A percentile compares a stretch with the other conserved stretches of the same genome.
These are phyloP conservation scores for Magallana angulata DNA, from an alignment of 1,140 invertebrate species.

Conservation along the genomic window DNA sequence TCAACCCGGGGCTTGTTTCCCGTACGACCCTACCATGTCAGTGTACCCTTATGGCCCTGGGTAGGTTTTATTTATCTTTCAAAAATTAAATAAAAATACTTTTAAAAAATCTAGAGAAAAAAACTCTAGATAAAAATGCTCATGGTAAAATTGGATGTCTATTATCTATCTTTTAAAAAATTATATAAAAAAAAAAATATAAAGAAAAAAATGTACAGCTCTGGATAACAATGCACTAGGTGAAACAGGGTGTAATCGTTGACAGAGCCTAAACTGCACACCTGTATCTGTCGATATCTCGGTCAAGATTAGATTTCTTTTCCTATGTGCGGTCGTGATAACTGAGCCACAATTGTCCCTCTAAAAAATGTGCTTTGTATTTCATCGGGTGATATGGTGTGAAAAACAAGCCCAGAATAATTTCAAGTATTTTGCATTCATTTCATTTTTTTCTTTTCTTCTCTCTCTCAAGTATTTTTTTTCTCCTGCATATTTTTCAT, in stretches of 20 bases:
- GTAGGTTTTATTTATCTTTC: constrained; percentile 54
- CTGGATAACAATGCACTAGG: not conserved
- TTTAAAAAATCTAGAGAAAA: too few relatives aligned
- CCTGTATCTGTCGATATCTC: not conserved
- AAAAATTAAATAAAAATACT: too few relatives aligned
- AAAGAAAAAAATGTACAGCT: too few relatives aligned
- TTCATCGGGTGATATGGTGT: constrained; percentile 15
- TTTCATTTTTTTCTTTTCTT: not conserved
- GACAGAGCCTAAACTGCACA: not conserved
- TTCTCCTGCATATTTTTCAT: not conserved
- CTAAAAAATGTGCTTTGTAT: not conserved
- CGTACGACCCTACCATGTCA: constrained; percentile 71
- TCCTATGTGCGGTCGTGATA: constrained; percentile 30
- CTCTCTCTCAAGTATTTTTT: constrained; percentile 4
- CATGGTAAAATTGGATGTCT: too few relatives aligned
- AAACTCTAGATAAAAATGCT: too few relatives aligned
- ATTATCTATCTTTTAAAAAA: too few relatives aligned
- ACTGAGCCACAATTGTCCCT: constrained; percentile 14
- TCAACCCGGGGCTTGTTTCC: constrained; percentile 69
- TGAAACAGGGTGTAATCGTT: not conserved
- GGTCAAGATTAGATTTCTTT: constrained; percentile 16
- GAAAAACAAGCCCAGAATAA: not conserved
- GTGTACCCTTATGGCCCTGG: constrained; percentile 72
- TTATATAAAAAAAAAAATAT: too few relatives aligned
- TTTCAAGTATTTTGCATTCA: constrained; percentile 10